These are phyloP conservation scores for Formica exsecta DNA, from an alignment of 1,140 invertebrate genomes.

Conservation along the genomic window DNA sequence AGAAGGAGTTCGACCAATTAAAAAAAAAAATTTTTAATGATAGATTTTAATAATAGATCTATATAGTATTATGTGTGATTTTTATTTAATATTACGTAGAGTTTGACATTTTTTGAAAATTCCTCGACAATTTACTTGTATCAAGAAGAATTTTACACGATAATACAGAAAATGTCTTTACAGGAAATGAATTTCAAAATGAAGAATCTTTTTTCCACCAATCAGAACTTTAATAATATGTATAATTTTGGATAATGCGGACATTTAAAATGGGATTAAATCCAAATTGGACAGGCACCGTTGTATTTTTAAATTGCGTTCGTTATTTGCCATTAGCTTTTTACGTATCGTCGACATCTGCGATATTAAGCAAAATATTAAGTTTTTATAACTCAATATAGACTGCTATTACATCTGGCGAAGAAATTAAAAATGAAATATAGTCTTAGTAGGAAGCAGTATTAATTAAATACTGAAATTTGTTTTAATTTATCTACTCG, in stretches of 20 bases:
- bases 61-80: no score
- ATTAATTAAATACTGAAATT: constrained; percentile 50
- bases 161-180: background rate
- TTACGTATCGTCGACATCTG: constrained; percentile 52
- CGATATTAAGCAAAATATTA: constrained; percentile 61
- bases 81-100: no score
- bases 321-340: constrained; percentile 59
- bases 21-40: no score
- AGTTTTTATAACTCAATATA: constrained; percentile 58
- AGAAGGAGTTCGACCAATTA: no score
- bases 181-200: background rate
- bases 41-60: no score
- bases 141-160: background rate
- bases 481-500: constrained; percentile 39
- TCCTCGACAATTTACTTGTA: background rate
- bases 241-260: constrained; percentile 40
- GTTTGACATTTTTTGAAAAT: background rate
- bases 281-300: constrained; percentile 12
- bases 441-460: background rate
- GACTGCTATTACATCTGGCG: constrained; percentile 43
- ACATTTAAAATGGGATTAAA: constrained; percentile 50
- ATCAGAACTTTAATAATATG: constrained; percentile 31
- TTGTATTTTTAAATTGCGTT: constrained; percentile 53
- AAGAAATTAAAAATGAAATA: constrained; percentile 56
- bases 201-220: constrained; percentile 15